These are phyloP conservation scores for Cheumatopsyche charites DNA, from an alignment of 1,140 invertebrate genomes.

Conservation along the genomic window DNA sequence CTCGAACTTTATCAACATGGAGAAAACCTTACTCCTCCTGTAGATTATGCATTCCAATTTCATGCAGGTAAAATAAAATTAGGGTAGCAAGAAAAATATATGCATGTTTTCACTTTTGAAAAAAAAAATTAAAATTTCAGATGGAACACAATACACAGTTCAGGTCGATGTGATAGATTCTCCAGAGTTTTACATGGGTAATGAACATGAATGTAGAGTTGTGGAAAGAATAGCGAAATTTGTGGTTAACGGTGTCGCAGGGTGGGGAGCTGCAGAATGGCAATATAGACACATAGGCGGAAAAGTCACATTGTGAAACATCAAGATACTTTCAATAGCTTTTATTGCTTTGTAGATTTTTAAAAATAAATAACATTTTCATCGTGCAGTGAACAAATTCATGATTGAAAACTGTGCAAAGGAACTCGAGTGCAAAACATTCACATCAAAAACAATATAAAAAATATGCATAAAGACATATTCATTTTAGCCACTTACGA, in stretches of 20 bases:
- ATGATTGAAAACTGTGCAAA: not conserved
- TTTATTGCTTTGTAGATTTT: slow-evolving; percentile 16
- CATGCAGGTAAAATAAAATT: slow-evolving; percentile 59
- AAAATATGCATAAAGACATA: no score
- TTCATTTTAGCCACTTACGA: no score
- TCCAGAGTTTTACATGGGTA: slow-evolving; percentile 69
- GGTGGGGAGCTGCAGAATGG: slow-evolving; percentile 73
- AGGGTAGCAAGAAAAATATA: not conserved
- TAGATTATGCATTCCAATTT: slow-evolving; percentile 68
- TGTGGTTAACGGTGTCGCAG: slow-evolving; percentile 68
- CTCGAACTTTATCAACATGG: slow-evolving; percentile 69
- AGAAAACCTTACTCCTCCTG: slow-evolving; percentile 65
- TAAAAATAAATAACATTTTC: not conserved
- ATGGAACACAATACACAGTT: slow-evolving; percentile 57
- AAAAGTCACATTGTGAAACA: not conserved
- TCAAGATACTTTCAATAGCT: not conserved
- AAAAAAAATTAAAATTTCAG: slow-evolving; percentile 52
- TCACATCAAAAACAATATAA: no score
- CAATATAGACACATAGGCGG: slow-evolving; percentile 64
- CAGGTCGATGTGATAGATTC: slow-evolving; percentile 65
- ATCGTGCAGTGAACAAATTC: not conserved
- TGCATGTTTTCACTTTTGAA: not conserved
- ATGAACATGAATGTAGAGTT: slow-evolving; percentile 69
- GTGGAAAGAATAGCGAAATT: slow-evolving; percentile 67
- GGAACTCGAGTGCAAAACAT: not conserved